Evolutionary conservation across 2,888 invertebrate species (phyloP).

Genomic region (Gibbula magus): DNA sequence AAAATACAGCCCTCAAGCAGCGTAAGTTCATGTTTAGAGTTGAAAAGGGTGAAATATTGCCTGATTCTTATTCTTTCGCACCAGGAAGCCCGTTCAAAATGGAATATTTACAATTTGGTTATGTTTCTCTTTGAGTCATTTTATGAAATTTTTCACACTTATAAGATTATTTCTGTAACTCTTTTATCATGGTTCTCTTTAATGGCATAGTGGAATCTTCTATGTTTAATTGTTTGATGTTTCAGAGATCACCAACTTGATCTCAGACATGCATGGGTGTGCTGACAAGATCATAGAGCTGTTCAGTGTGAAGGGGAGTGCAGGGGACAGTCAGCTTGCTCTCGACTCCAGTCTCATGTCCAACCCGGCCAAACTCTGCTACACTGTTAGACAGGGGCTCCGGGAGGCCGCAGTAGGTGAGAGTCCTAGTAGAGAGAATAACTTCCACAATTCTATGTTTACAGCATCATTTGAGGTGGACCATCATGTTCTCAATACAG

Average conservation of each 20-base stretch:
- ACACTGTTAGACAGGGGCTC: slow-evolving; percentile 80
- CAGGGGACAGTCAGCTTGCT: slow-evolving; percentile 31
- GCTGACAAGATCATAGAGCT: slow-evolving; percentile 80
- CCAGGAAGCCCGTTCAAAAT: no score
- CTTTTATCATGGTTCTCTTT: no score
- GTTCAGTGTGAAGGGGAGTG: slow-evolving; percentile 75
- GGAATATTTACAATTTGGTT: no score
- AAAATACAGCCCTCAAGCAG: slow-evolving; percentile 81
- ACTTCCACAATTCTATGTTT: no score
- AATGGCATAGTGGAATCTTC: not conserved
- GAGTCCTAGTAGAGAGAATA: slow-evolving; percentile 36
- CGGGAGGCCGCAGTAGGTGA: slow-evolving; percentile 81
- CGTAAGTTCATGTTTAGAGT: slow-evolving; percentile 76
- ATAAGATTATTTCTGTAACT: no score
- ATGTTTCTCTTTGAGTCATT: no score
- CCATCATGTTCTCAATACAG: no score
- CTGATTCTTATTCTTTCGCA: not conserved
- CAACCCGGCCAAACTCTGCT: slow-evolving; percentile 80
- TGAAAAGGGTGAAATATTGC: not conserved
- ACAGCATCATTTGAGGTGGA: no score
- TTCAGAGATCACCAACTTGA: slow-evolving; percentile 81
- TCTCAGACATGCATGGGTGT: slow-evolving; percentile 81
- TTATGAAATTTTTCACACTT: no score
- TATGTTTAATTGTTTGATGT: slow-evolving; percentile 37
- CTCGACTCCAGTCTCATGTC: slow-evolving; percentile 74